Percentiles rank a stretch among this genome's conserved stretches.
phyloP scores from a whole-genome alignment of 2,797 vertebrate species.

The Coracias cyanogaster region DNA sequence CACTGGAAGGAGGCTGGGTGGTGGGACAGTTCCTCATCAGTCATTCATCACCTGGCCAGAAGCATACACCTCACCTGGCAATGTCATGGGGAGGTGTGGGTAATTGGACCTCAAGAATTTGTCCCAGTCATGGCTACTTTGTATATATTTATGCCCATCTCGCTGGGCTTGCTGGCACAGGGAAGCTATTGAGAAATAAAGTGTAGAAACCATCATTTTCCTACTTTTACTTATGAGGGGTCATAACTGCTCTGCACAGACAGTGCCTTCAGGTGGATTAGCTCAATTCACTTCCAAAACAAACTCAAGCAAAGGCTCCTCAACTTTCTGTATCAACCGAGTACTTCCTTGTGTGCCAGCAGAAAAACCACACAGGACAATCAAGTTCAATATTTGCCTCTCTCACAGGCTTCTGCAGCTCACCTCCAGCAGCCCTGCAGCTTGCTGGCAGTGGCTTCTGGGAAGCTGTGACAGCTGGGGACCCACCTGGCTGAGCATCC shows the following conservation, averaged over 20 bases:
- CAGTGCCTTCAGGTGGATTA: neutral
- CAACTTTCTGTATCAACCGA: neutral
- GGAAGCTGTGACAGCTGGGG: neutral
- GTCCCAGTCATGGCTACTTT: neutral
- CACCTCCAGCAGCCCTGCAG: neutral
- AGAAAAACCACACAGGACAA: neutral
- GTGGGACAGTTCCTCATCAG: neutral
- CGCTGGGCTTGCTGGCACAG: neutral
- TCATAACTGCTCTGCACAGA: neutral
- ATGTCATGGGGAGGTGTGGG: neutral
- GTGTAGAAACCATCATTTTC: neutral
- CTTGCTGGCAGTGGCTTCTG: neutral
- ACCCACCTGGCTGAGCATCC: neutral
- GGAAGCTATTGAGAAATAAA: neutral
- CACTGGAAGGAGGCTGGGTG: neutral
- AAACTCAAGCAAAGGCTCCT: neutral
- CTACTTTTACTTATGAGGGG: neutral
- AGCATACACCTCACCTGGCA: neutral
- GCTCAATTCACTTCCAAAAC: neutral
- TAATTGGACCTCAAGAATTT: neutral
- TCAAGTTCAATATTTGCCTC: neutral
- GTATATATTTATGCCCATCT: neutral
- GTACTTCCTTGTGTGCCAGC: neutral
- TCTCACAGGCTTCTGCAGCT: neutral
- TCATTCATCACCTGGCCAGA: neutral